Evolutionary conservation across 2,113 vertebrate genomes (phyloP).

Genomic region (Corythoichthys intestinalis): DNA sequence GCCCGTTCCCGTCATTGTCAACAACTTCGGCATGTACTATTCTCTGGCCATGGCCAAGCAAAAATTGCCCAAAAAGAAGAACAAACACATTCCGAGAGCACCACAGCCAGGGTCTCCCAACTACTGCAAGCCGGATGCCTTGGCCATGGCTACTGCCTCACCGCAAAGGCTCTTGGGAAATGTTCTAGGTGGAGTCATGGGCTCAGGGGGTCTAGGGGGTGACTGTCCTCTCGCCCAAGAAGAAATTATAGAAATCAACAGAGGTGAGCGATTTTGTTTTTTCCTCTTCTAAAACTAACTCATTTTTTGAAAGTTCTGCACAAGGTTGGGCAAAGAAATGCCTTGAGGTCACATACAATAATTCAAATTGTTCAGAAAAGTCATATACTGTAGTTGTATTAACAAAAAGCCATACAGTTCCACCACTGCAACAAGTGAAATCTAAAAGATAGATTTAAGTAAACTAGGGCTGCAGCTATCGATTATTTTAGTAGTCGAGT

Average conservation of each 20-base stretch:
- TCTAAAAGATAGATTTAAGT: too few relatives aligned
- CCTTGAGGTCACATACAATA: too few relatives aligned
- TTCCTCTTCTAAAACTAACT: background rate
- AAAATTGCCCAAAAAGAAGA: constrained; percentile 96
- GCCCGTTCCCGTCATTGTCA: constrained; percentile 96
- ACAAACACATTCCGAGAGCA: constrained; percentile 88
- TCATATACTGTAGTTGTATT: too few relatives aligned
- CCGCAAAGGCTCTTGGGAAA: constrained; percentile 80
- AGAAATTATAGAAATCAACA: constrained; percentile 92
- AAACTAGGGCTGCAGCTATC: too few relatives aligned
- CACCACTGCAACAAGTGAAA: too few relatives aligned
- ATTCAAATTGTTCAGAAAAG: too few relatives aligned
- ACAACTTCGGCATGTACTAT: constrained; percentile 98
- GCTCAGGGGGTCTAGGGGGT: constrained; percentile 69
- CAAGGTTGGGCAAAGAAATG: too few relatives aligned
- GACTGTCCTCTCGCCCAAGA: constrained; percentile 90
- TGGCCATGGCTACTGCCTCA: constrained; percentile 77
- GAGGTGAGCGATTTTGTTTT: constrained; percentile 64
- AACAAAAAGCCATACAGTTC: too few relatives aligned
- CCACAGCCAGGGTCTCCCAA: constrained; percentile 90
- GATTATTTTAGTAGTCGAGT: too few relatives aligned
- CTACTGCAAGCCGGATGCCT: constrained; percentile 86
- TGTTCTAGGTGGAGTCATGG: constrained; percentile 73
- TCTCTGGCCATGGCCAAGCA: constrained; percentile 96
- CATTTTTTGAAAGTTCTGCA: background rate